Evolutionary conservation across 2,797 vertebrate genomes (phyloP), one percentile per base, ranked within the genome.

Genomic region (Lerista edwardsae): DNA sequence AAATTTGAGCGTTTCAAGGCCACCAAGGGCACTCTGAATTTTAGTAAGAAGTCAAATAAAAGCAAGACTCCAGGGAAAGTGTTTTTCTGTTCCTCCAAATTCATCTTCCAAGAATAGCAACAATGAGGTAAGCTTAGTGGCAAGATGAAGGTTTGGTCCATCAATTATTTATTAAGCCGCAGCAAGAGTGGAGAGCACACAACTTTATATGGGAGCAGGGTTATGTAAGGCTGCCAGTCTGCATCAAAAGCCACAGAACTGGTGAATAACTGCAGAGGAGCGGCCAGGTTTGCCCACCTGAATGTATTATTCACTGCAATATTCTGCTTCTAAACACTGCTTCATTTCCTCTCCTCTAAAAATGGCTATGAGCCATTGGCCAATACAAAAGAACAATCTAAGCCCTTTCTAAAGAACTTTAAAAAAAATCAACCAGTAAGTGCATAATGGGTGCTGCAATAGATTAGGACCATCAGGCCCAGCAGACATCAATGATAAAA

Each of bases 271-370:
- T 88, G 84, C 82, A 90, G 85, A 91, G 92, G 87, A 91, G 93
- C 87, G 86, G 92, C 89, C 91, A 88, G 0, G 91, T 94, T 93
- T 93, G 92, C 86, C 75, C 27, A 68, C 78, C 69, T 77, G 95
- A 89, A 95, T 96, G 85, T 87, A 96, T 94, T 95, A 96, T 96
- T 95, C 92, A 96, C 86, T 79, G 83, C 85, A 91, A 57, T 93
- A 80, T 83, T 87, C 84, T 79, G 87, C 47, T 90, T 67, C 69
- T 85, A 94, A 92, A 81, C 89, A 89, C 11, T 87, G 73, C 83
- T 92, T 86, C 29, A 92, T 93, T 94, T 94, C 75, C 92, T 93
- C 89, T 82, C 80, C 84, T 93, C 92, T 94, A 92, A 95, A 96
- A 94, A 92, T 67, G 83, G 92, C 84, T 83, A 27, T 51, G 78